Base-by-base conservation (phyloP, 2,113 vertebrate species). In the Xenus cinereus region DNA sequence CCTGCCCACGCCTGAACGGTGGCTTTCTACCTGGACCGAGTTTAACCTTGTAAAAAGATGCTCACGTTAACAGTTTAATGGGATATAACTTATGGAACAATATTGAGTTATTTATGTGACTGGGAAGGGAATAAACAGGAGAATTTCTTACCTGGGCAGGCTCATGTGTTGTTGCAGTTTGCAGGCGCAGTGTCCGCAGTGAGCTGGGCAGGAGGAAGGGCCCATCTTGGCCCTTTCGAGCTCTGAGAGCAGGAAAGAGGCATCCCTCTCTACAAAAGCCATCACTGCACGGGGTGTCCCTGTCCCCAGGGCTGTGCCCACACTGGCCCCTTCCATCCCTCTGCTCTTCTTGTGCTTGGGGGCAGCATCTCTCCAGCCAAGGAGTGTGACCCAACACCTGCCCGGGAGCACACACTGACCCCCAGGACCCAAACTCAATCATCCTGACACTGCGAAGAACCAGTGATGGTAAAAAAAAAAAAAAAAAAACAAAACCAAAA, bases 121-220 rank as follows among this genome's bases (percentile, higher is more conserved):
- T 12, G 12, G 43, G 37, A 74, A 59, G 26, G 56, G 48, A 92
- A 90, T 92, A 84, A 96, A 93, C 4, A 23, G 59, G 37, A 88
- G 51, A 0, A 0, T 62, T 87, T 88, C 75, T 66, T 59, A 88
- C 59, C 90, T 48, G 43, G 62, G 45, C n/a, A 11, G 94, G 67
- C 22, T 75, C 18, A 8, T 0, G 6, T 37, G 51, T 54, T 18
- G 56, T 35, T 1, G 0, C 66, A 18, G 72, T 33, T 30, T 39
- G 32, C 1, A 2, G 84, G 41, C 1, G 2, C 64, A 27, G 60
- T 0, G 1, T 9, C 48, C 1, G 5, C 87, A 19, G n/a, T 0
- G 69, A 45, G 73, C 64, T 15, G 71, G 30, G 59, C 57, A 32
- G 76, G 51, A 72, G 24, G 41, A 50, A 33, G 45, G 41, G 54